Evolutionary conservation across 2,888 invertebrate species (phyloP).

Genomic region (Petrolisthes cinctipes): DNA sequence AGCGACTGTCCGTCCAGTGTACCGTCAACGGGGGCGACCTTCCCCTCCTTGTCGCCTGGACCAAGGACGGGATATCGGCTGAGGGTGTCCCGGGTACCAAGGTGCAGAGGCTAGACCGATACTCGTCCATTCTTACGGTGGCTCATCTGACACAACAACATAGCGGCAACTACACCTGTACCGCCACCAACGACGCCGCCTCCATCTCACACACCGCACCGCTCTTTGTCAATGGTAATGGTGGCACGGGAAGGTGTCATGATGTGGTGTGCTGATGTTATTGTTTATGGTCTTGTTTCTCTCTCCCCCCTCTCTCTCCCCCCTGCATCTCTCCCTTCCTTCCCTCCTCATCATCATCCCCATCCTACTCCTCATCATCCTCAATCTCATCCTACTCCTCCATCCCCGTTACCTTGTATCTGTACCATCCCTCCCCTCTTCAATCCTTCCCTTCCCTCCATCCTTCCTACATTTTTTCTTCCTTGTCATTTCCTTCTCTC

Average conservation of each 20-base stretch:
- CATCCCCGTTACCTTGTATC: background rate
- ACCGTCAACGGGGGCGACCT: slow-evolving; percentile 63
- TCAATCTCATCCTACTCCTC: background rate
- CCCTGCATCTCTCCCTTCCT: background rate
- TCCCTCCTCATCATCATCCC: background rate
- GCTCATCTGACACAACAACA: slow-evolving; percentile 66
- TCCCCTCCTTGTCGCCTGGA: slow-evolving; percentile 64
- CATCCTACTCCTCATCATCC: background rate
- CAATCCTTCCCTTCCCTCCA: background rate
- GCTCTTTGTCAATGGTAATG: slow-evolving; percentile 65
- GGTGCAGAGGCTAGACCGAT: slow-evolving; percentile 44
- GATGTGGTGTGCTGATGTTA: background rate
- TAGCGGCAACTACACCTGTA: slow-evolving; percentile 67
- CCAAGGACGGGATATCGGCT: slow-evolving; percentile 51
- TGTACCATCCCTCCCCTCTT: background rate
- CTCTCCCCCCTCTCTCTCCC: slow-evolving; percentile 7
- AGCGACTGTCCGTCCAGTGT: slow-evolving; percentile 81
- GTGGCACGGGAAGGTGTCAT: background rate
- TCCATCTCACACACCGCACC: slow-evolving; percentile 63
- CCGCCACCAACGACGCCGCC: slow-evolving; percentile 56
- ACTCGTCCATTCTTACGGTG: slow-evolving; percentile 65
- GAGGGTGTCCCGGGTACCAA: slow-evolving; percentile 43
- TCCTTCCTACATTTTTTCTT: background rate
- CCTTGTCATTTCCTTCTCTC: background rate
- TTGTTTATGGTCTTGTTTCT: slow-evolving; percentile 27